phyloP scores from a whole-genome alignment of 1,140 invertebrate species.

The Leptopilina clavipes region DNA sequence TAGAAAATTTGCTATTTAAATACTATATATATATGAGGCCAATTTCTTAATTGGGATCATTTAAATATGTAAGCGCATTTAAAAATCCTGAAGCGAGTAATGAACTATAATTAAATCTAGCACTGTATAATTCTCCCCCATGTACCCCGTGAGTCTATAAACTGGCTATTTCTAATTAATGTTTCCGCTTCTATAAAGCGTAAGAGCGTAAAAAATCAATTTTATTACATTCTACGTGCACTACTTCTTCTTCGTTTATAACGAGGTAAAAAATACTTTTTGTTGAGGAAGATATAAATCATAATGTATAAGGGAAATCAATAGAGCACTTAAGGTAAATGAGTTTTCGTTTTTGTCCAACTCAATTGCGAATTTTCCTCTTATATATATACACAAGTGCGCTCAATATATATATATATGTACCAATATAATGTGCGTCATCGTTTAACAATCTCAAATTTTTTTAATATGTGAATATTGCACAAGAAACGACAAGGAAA shows the following conservation, averaged over 20 bases:
- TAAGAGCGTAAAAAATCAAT: conserved; percentile 30
- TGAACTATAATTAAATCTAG: conserved; percentile 20
- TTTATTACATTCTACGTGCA: conserved; percentile 10
- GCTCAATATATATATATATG: too few relatives aligned
- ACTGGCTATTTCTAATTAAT: conserved; percentile 27
- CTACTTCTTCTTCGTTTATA: background rate
- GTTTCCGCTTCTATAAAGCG: conserved; percentile 24
- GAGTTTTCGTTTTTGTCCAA: conserved; percentile 11
- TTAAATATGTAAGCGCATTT: conserved; percentile 13
- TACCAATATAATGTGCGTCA: too few relatives aligned
- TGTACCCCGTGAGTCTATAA: conserved; percentile 11
- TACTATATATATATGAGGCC: background rate
- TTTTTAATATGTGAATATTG: too few relatives aligned
- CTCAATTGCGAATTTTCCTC: background rate
- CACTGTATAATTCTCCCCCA: conserved; percentile 15
- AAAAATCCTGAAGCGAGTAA: background rate
- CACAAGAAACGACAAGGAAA: too few relatives aligned
- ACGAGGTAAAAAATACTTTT: conserved; percentile 1
- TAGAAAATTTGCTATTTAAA: too few relatives aligned
- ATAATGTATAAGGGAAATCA: conserved; percentile 7
- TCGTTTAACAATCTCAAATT: too few relatives aligned
- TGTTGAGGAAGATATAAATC: conserved; percentile 16
- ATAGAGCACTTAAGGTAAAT: conserved; percentile 28
- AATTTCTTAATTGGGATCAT: conserved; percentile 12
- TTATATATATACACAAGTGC: too few relatives aligned